Evolutionary conservation across 2,888 invertebrate genomes (phyloP), one percentile per base, ranked within the genome.

Genomic region (Dioctria rufipes): DNA sequence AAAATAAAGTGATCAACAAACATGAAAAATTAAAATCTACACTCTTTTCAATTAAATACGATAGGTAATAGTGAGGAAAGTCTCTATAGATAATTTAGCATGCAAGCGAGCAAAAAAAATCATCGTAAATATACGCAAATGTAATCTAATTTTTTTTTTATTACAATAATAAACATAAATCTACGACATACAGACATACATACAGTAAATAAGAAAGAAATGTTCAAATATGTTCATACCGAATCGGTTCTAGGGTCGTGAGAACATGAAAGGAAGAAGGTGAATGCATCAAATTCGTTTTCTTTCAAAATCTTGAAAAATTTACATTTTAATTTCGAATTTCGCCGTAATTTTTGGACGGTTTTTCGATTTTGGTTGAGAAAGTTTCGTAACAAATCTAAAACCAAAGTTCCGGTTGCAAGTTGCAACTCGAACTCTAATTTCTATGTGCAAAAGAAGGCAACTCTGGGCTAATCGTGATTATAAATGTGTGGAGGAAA

Each of bases 211-310:
- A 69, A 43, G 51, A 46, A 42, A 25, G 51, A 69, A 73, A 71
- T 71, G 58, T 73, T 69, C 73, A 60, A 58, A 73, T 58, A 71
- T 71, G 58, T 73, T 69, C 73, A 60, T 73, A 73, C 73, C 73
- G 73, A 73, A 73, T 73, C 42, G 60, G 42, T 58, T 73, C 73
- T 73, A 73, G 40, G 60, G 73, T 73, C 58, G 73, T 73, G 73
- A 73, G 40, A 73, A 73, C 73, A 73, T 73, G 73, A 73, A 73
- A 73, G 73, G 40, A 58, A 73, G 73, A 58, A 73, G 73, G 73
- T 73, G 73, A 73, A 73, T 73, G 73, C 73, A 73, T 73, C 73
- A 71, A 71, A 51, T 25, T 54, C 58, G 49, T 51, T 69, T 58
- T 73, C 54, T 58, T 37, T 58, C 42, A 73, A 69, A 69, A 69